Evolutionary conservation across 2,888 invertebrate genomes (phyloP), one percentile per base, ranked within the genome.

Genomic region (Lamproptera curius): DNA sequence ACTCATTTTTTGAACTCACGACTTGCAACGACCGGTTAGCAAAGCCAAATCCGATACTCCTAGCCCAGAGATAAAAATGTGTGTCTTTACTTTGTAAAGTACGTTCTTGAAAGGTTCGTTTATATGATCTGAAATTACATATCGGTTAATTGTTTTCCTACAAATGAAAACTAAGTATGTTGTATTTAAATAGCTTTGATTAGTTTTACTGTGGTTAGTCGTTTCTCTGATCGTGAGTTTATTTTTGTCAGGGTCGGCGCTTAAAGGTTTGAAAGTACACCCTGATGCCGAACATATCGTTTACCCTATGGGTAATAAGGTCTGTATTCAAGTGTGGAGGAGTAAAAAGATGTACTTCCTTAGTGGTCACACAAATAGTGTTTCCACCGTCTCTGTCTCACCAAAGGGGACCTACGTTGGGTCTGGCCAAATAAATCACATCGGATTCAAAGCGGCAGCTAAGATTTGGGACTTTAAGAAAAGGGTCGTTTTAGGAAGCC

Each of bases 381-480:
- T 96, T 39, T 93, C 95, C 0, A 90, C 94, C 1, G 84, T 96
- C 15, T 93, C 93, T 39, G 73, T 96, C 9, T 97, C 97, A 8
- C 86, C 89, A 0, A 88, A 91, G 42, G 87, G 97, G 16, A 92
- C 91, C 15, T 95, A 91, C 63, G 85, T 98, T 31, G 97, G 95
- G 3, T 96, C 97, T 0, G 97, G 97, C 0, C 97, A 97, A 79
- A 91, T 94, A 31, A 97, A 95, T 67, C 94, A 96, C 67, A 94
- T 96, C 75, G 97, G 97, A 2, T 97, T 97, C 73, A 95, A 94
- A 74, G 92, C 97, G 0, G 90, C 91, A 48, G 93, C 95, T 0
- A 96, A 96, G 56, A 76, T 98, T 11, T 98, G 97, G 97, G 92
- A 96, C 67, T 97, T 93, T 68, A 87, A 91, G 10, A 90, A 88